Conservation (phyloP, 2,797 vertebrate genomes). For the Spinus pinus region DNA sequence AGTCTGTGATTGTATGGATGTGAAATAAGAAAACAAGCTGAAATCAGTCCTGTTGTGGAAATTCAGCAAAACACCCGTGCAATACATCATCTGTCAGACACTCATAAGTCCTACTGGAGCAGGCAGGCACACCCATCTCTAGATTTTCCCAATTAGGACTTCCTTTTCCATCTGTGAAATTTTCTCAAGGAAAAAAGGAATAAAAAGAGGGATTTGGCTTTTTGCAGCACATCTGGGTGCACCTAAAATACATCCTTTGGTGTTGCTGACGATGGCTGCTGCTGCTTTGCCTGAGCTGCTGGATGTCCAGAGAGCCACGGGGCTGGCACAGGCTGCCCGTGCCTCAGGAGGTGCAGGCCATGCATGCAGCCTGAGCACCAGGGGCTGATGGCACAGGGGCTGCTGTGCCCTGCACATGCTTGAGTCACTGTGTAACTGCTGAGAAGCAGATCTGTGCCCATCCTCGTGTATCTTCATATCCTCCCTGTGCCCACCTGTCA, state of each 20-base stretch:
- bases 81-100: not conserved
- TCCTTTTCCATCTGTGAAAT: not conserved
- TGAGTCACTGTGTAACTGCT: rapidly evolving
- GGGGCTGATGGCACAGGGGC: rapidly evolving
- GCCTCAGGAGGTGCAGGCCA: not conserved
- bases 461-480: too few relatives aligned
- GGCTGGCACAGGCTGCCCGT: not conserved
- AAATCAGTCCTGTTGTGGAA: not conserved
- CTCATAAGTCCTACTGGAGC: rapidly evolving
- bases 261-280: not conserved
- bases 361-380: rapidly evolving
- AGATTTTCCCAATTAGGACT: not conserved
- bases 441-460: rapidly evolving
- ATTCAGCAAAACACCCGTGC: not conserved
- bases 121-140: rapidly evolving
- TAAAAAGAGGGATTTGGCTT: not conserved
- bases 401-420: rapidly evolving
- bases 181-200: not conserved
- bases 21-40: not conserved
- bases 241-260: not conserved
- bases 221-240: not conserved
- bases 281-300: not conserved
- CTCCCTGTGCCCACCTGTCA: not conserved
- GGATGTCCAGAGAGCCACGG: rapidly evolving
- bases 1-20: not conserved